These are phyloP conservation scores for Numenius arquata DNA, from an alignment of 2,113 vertebrate species.

Conservation along the genomic window DNA sequence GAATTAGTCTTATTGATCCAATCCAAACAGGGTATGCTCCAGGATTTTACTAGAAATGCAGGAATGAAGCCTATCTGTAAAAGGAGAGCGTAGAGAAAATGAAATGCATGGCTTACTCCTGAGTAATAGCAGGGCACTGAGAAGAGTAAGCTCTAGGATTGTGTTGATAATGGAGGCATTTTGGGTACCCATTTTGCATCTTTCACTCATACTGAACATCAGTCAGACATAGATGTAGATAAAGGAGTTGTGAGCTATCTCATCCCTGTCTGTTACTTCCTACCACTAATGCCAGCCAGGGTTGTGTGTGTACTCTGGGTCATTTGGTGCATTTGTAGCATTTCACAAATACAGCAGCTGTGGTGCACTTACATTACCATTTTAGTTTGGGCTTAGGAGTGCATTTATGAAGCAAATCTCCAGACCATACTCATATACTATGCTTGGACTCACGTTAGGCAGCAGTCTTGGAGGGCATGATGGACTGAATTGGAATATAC, in stretches of 20 bases:
- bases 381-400: background rate
- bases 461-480: accelerated
- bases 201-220: background rate
- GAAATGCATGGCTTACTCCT: background rate
- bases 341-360: background rate
- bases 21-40: background rate
- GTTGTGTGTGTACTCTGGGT: background rate
- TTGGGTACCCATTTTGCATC: background rate
- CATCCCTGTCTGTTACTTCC: background rate
- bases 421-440: background rate
- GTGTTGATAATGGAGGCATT: background rate
- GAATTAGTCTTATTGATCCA: conserved; percentile 22
- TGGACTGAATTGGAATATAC: background rate
- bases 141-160: background rate
- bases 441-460: background rate
- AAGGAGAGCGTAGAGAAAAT: background rate
- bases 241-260: background rate
- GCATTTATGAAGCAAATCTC: background rate
- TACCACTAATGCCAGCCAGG: background rate
- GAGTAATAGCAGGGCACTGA: background rate
- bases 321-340: background rate
- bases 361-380: background rate
- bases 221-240: background rate
- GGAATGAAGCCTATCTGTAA: background rate
- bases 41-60: background rate